phyloP scores from a whole-genome alignment of 2,888 invertebrate genomes.

The Sinopyrophorus schimmeli region DNA sequence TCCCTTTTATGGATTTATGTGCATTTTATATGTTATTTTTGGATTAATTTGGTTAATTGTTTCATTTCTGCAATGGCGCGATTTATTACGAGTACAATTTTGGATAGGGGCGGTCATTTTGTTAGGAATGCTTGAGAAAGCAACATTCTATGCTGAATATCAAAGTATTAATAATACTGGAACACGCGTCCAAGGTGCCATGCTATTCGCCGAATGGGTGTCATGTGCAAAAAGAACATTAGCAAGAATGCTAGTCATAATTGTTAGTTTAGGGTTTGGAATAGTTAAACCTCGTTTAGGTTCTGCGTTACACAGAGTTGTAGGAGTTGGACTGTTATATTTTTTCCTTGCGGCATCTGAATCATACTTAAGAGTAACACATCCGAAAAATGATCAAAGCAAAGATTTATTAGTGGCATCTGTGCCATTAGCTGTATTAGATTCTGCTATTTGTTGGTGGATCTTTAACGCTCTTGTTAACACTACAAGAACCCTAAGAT shows the following conservation, averaged over 20 bases:
- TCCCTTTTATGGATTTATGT: conserved; percentile 90
- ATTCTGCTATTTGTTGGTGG: conserved; percentile 93
- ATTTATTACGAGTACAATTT: conserved; percentile 89
- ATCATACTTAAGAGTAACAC: conserved; percentile 76
- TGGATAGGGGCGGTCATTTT: conserved; percentile 94
- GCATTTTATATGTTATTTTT: conserved; percentile 80
- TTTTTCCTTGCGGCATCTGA: conserved; percentile 85
- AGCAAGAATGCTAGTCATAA: conserved; percentile 91
- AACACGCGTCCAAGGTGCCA: conserved; percentile 67
- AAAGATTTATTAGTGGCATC: conserved; percentile 74
- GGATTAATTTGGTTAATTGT: conserved; percentile 82
- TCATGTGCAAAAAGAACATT: conserved; percentile 90
- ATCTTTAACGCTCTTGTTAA: conserved; percentile 85
- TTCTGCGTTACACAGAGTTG: conserved; percentile 84
- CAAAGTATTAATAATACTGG: conserved; percentile 74
- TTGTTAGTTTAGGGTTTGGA: conserved; percentile 93
- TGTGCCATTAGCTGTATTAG: conserved; percentile 84
- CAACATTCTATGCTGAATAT: conserved; percentile 90
- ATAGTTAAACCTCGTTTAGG: conserved; percentile 93
- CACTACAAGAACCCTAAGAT: conserved; percentile 84
- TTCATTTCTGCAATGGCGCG: conserved; percentile 86
- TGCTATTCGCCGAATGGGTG: conserved; percentile 86
- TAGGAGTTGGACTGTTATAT: conserved; percentile 81
- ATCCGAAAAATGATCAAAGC: conserved; percentile 64
- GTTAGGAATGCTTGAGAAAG: conserved; percentile 83